phyloP scores from a whole-genome alignment of 2,797 vertebrate species.

The Melanogrammus aeglefinus region DNA sequence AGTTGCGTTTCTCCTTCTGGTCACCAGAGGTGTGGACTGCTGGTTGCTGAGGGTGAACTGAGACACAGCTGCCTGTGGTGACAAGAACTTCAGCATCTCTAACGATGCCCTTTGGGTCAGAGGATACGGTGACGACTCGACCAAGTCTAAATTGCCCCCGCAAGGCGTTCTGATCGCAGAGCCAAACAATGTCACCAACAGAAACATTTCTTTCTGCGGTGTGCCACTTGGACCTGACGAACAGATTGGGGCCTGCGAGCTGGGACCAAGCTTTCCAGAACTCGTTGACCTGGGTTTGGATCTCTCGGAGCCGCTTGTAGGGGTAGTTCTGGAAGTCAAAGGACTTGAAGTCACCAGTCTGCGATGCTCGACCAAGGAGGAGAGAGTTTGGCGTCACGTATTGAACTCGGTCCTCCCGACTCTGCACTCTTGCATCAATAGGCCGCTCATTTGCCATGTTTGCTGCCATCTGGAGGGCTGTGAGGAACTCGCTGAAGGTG shows the following conservation, averaged over 20 bases:
- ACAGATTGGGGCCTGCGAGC: slow-evolving; percentile 23
- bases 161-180: slow-evolving; percentile 5
- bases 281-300: slow-evolving; percentile 19
- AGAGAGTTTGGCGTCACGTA: background rate
- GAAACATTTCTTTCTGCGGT: slow-evolving; percentile 6
- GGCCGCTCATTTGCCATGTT: slow-evolving; percentile 4
- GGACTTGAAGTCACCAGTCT: background rate
- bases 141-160: too few species aligned
- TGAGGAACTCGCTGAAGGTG: slow-evolving; percentile 16
- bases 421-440: background rate
- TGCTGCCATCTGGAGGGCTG: slow-evolving; percentile 17
- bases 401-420: background rate
- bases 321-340: background rate
- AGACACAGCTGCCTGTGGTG: too few species aligned
- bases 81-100: too few species aligned
- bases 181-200: slow-evolving; percentile 19
- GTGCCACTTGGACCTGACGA: slow-evolving; percentile 27
- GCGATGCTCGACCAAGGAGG: slow-evolving; percentile 6
- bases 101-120: too few species aligned
- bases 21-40: too few species aligned
- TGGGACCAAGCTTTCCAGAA: slow-evolving; percentile 30
- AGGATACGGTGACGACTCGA: too few species aligned
- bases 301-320: slow-evolving; percentile 8
- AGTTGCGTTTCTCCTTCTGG: too few species aligned
- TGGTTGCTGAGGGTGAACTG: too few species aligned